Evolutionary conservation across 2,797 vertebrate species (phyloP).

Genomic region (Spinus pinus): DNA sequence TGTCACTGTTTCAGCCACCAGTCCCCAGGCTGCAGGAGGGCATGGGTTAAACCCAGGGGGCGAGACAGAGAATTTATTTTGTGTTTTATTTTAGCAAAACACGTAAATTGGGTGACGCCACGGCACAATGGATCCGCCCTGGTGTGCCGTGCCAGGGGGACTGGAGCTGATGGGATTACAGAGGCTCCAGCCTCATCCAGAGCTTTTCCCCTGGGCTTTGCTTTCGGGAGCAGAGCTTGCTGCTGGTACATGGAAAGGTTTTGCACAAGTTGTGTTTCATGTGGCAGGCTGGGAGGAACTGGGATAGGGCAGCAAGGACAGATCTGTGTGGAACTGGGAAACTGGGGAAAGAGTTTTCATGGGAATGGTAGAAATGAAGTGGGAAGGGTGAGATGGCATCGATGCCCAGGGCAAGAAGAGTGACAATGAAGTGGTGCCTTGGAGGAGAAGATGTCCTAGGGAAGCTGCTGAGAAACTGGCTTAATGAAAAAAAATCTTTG

Average conservation of each 20-base stretch:
- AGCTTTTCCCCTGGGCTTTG: neutral
- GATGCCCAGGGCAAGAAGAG: neutral
- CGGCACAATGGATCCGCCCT: rapidly evolving
- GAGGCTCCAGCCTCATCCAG: neutral
- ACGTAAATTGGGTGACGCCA: neutral
- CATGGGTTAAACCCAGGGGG: neutral
- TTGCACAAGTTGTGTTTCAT: neutral
- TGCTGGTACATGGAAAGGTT: neutral
- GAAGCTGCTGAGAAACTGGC: neutral
- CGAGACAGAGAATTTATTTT: neutral
- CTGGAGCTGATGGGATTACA: neutral
- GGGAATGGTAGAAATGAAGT: neutral
- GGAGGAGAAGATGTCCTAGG: neutral
- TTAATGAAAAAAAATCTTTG: neutral
- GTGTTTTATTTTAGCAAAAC: neutral
- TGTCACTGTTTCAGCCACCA: rapidly evolving
- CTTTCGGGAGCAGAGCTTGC: neutral
- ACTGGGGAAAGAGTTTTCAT: neutral
- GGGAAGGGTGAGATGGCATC: neutral
- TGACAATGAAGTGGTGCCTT: neutral
- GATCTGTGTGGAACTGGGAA: neutral
- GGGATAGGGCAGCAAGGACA: neutral
- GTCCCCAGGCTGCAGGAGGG: neutral
- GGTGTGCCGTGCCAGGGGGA: rapidly evolving
- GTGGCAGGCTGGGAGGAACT: neutral